phyloP scores from a whole-genome alignment of 2,888 invertebrate genomes.

The Nysson spinosus region DNA sequence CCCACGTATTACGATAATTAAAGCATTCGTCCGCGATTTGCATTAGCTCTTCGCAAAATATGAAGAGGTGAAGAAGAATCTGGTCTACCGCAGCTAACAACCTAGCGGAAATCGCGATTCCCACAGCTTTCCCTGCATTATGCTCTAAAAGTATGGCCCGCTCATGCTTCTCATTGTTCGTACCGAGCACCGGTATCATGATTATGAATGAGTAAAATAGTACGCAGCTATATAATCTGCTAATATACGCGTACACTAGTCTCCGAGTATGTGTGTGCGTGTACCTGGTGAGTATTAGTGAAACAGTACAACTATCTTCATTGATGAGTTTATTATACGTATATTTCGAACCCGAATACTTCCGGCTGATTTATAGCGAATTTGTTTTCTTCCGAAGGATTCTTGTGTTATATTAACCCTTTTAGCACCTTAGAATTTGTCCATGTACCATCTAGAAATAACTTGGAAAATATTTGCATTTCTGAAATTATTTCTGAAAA shows the following conservation, averaged over 20 bases:
- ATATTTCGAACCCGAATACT: too few relatives aligned
- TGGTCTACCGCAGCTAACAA: slow-evolving; percentile 60
- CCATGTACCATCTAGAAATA: too few relatives aligned
- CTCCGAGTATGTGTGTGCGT: background rate
- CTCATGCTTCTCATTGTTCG: slow-evolving; percentile 51
- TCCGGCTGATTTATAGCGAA: too few relatives aligned
- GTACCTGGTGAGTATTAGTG: slow-evolving; percentile 1
- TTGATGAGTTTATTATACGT: slow-evolving; percentile 2
- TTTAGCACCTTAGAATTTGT: too few relatives aligned
- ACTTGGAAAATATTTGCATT: too few relatives aligned
- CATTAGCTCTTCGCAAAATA: slow-evolving; percentile 11
- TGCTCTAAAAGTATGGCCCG: slow-evolving; percentile 33
- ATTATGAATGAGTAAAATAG: slow-evolving; percentile 56
- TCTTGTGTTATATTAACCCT: too few relatives aligned
- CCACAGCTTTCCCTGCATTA: slow-evolving; percentile 64
- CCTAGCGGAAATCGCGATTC: slow-evolving; percentile 66
- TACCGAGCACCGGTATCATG: slow-evolving; percentile 32
- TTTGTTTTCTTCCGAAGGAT: too few relatives aligned
- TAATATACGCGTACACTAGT: slow-evolving; percentile 8
- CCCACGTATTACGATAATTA: too few relatives aligned
- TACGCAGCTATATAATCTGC: slow-evolving; percentile 15
- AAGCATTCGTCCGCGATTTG: too few relatives aligned
- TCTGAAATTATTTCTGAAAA: too few relatives aligned
- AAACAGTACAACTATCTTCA: slow-evolving; percentile 11
- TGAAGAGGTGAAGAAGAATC: slow-evolving; percentile 49